Conservation (phyloP, 2,797 vertebrate genomes). For the Hozukius guyotensis region DNA sequence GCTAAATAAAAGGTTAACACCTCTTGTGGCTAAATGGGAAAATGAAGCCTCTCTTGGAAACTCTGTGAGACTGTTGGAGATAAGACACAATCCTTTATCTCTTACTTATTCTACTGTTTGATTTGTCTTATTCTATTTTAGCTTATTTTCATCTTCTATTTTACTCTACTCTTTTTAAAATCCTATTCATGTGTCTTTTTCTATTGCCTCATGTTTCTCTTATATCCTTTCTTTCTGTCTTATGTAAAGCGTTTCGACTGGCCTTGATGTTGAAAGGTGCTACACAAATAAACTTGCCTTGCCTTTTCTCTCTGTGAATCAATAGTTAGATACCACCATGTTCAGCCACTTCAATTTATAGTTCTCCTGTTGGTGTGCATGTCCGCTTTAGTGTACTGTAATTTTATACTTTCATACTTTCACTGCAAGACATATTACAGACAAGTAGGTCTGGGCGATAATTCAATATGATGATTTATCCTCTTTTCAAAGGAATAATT, state of each 20-base stretch:
- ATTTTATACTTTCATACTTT: neutral
- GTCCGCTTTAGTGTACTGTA: neutral
- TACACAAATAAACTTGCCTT: neutral
- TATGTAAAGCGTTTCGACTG: neutral
- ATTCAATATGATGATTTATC: no score
- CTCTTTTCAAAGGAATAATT: no score
- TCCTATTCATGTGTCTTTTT: neutral
- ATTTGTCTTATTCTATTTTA: neutral
- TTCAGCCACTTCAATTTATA: constrained; percentile 6
- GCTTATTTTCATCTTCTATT: neutral
- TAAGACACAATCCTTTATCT: constrained; percentile 36
- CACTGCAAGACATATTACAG: neutral
- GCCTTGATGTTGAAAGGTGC: neutral
- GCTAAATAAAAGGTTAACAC: constrained; percentile 63
- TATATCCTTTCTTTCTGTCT: neutral
- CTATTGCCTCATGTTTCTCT: neutral
- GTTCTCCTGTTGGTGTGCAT: neutral
- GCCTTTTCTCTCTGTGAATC: constrained; percentile 10
- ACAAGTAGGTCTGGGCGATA: no score
- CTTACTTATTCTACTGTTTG: neutral
- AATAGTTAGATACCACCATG: neutral
- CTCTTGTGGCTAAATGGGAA: constrained; percentile 40
- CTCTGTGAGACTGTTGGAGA: constrained; percentile 9
- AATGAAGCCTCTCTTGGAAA: constrained; percentile 40
- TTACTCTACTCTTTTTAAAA: neutral